These are phyloP conservation scores for Carcina quercana DNA, from an alignment of 2,888 invertebrate genomes.

Conservation along the genomic window DNA sequence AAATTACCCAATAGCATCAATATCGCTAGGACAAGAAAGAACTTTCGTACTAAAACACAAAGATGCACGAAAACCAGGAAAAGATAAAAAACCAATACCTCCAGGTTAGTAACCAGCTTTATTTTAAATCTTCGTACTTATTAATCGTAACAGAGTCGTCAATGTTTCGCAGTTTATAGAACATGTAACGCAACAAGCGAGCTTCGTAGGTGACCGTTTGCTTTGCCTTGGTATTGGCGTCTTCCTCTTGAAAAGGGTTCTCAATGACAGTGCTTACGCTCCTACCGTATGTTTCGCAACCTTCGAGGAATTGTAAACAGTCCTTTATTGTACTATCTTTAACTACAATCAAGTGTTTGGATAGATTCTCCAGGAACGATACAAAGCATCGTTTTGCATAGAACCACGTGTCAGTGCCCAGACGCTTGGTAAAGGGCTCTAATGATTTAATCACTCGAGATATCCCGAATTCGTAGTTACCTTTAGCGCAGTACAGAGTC, in stretches of 20 bases:
- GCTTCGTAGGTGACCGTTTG: slow-evolving; percentile 95
- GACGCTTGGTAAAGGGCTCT: slow-evolving; percentile 93
- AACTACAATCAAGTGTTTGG: slow-evolving; percentile 92
- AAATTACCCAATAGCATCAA: slow-evolving; percentile 77
- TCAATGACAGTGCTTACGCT: slow-evolving; percentile 89
- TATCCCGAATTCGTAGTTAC: slow-evolving; percentile 99
- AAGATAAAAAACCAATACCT: slow-evolving; percentile 52
- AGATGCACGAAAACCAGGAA: slow-evolving; percentile 66
- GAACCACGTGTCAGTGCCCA: slow-evolving; percentile 99
- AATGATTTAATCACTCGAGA: slow-evolving; percentile 97
- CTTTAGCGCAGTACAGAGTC: slow-evolving; percentile 98
- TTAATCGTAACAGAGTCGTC: slow-evolving; percentile 69
- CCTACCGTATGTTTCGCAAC: slow-evolving; percentile 90
- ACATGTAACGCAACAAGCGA: slow-evolving; percentile 85
- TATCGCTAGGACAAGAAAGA: slow-evolving; percentile 78
- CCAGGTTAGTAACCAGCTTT: slow-evolving; percentile 56
- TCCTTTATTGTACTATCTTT: slow-evolving; percentile 91
- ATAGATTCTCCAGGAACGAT: slow-evolving; percentile 91
- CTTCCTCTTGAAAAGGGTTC: slow-evolving; percentile 83
- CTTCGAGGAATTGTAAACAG: slow-evolving; percentile 91
- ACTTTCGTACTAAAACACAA: slow-evolving; percentile 79
- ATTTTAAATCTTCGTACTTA: slow-evolving; percentile 70
- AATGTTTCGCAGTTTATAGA: slow-evolving; percentile 78
- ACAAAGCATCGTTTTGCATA: slow-evolving; percentile 97
- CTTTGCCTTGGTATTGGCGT: slow-evolving; percentile 81